These are phyloP conservation scores for Monomorium pharaonis DNA, from an alignment of 1,140 invertebrate species.

Conservation along the genomic window DNA sequence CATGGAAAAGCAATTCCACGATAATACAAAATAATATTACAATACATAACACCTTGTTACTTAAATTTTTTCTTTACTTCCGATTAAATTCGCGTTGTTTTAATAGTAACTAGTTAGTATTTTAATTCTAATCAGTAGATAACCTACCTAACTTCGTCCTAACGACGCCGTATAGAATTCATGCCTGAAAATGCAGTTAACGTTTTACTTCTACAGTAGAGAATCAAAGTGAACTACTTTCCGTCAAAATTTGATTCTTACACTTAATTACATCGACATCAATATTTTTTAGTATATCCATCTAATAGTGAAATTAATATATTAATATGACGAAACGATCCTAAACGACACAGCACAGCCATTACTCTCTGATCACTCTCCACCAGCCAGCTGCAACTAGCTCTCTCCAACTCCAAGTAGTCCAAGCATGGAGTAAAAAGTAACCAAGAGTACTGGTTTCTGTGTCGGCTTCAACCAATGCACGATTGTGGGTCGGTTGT, in stretches of 20 bases:
- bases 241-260: conserved; percentile 88
- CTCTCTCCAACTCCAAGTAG: too few species aligned
- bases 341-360: neutral
- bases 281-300: neutral
- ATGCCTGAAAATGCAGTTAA: conserved; percentile 98
- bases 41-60: neutral
- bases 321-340: neutral
- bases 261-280: neutral
- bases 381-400: too few species aligned
- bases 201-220: conserved; percentile 93
- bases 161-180: neutral
- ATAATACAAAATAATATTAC: neutral
- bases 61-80: neutral
- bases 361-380: neutral
- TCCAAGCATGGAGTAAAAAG: too few species aligned
- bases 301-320: neutral
- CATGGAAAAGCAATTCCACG: neutral
- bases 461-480: too few species aligned
- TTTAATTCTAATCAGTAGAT: neutral
- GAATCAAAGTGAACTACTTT: conserved; percentile 91
- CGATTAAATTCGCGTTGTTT: neutral
- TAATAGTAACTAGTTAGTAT: neutral
- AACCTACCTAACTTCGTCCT: neutral
- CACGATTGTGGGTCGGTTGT: too few species aligned
- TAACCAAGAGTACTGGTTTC: too few species aligned